phyloP scores from a whole-genome alignment of 1,140 invertebrate species.

The Drosophila orosa region DNA sequence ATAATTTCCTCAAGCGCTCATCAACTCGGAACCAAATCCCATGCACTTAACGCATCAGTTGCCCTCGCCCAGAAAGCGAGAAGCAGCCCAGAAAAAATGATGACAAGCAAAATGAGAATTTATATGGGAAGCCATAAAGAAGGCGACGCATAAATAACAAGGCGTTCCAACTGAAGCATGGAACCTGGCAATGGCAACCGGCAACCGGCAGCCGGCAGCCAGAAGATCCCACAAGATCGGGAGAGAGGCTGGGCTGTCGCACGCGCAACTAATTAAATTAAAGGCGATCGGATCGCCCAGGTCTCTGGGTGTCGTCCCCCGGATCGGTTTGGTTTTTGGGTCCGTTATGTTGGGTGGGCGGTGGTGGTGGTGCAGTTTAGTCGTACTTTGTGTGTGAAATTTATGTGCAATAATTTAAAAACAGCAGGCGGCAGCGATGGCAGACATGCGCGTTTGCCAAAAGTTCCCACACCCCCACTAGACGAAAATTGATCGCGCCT shows the following conservation, averaged over 20 bases:
- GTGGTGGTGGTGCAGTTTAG: constrained; percentile 27
- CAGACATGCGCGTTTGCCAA: constrained; percentile 22
- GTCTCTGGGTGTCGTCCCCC: constrained; percentile 11
- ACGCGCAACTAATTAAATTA: constrained; percentile 80
- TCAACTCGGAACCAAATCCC: constrained; percentile 36
- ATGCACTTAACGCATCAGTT: constrained; percentile 54
- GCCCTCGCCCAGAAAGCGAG: constrained; percentile 24
- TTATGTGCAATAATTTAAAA: constrained; percentile 71
- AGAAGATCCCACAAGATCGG: constrained; percentile 28
- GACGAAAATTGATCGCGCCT: constrained; percentile 44
- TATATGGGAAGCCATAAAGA: constrained; percentile 81
- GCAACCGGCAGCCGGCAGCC: constrained; percentile 9
- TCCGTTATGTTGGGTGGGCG: constrained; percentile 48
- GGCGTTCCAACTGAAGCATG: constrained; percentile 66
- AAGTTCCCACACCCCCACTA: constrained; percentile 69
- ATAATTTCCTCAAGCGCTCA: constrained; percentile 52
- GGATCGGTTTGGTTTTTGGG: constrained; percentile 34
- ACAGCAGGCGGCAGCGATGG: constrained; percentile 14
- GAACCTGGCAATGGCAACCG: constrained; percentile 52
- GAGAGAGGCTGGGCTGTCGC: constrained; percentile 37
- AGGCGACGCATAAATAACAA: constrained; percentile 74
- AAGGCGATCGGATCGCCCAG: constrained; percentile 66
- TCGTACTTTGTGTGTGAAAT: constrained; percentile 64
- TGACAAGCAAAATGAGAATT: constrained; percentile 76
- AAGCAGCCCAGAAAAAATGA: constrained; percentile 56